These are phyloP conservation scores for Trilocha varians DNA, from an alignment of 2,888 invertebrate genomes.

Conservation along the genomic window DNA sequence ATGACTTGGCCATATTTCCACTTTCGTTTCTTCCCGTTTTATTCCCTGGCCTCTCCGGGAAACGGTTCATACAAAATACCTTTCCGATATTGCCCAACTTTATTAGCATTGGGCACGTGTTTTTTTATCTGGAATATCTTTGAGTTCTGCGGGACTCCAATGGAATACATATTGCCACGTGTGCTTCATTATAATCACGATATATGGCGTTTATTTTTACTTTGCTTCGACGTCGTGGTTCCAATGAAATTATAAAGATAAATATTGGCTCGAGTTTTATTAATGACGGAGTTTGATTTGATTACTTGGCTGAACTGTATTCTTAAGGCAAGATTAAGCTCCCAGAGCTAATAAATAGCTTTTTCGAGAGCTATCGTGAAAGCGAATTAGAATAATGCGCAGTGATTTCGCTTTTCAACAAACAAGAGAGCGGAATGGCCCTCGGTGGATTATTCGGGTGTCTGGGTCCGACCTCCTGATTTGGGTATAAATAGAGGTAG, in stretches of 20 bases:
- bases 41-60: slow-evolving; percentile 58
- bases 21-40: slow-evolving; percentile 66
- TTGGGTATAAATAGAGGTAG: slow-evolving; percentile 63
- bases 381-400: slow-evolving; percentile 71
- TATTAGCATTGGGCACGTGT: slow-evolving; percentile 69
- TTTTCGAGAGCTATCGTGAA: slow-evolving; percentile 67
- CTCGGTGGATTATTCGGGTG: slow-evolving; percentile 65
- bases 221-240: background rate
- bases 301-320: background rate
- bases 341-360: slow-evolving; percentile 65
- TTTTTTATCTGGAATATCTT: slow-evolving; percentile 65
- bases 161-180: slow-evolving; percentile 55
- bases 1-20: slow-evolving; percentile 70
- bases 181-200: slow-evolving; percentile 41
- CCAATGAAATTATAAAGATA: background rate
- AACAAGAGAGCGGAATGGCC: slow-evolving; percentile 61
- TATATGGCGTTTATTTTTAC: slow-evolving; percentile 24
- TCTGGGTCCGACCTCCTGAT: slow-evolving; percentile 54
- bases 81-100: slow-evolving; percentile 67
- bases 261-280: background rate
- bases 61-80: slow-evolving; percentile 70
- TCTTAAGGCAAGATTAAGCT: slow-evolving; percentile 30
- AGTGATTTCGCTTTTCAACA: slow-evolving; percentile 70
- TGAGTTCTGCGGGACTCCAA: slow-evolving; percentile 51
- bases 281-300: background rate